These are phyloP conservation scores for Acanthopagrus latus DNA, from an alignment of 2,797 vertebrate species.

Conservation along the genomic window DNA sequence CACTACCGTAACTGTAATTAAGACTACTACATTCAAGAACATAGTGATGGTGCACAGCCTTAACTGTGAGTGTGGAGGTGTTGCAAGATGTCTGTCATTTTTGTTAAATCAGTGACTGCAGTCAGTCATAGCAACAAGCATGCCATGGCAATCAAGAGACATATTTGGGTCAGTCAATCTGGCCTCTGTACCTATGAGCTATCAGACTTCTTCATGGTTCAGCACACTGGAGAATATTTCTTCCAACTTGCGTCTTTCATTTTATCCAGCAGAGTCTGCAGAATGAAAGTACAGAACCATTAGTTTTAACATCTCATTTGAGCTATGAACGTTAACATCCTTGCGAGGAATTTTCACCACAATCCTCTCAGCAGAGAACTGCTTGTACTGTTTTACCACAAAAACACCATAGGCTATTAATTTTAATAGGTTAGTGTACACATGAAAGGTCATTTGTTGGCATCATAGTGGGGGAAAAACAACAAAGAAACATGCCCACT, in stretches of 20 bases:
- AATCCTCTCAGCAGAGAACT: conserved; percentile 1
- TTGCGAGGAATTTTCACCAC: background rate
- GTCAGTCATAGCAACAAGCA: background rate
- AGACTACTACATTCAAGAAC: background rate
- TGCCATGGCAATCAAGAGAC: conserved; percentile 12
- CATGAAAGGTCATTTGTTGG: conserved; percentile 18
- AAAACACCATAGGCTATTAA: conserved; percentile 9
- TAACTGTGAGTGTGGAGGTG: background rate
- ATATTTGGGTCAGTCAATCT: conserved; percentile 26
- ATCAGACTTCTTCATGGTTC: conserved; percentile 10
- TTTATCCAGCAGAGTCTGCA: conserved; percentile 3
- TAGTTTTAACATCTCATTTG: conserved; percentile 20
- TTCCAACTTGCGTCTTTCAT: conserved; percentile 14
- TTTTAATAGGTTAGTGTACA: conserved; percentile 16
- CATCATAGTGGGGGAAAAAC: background rate
- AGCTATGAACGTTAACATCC: conserved; percentile 11
- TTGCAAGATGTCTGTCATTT: background rate
- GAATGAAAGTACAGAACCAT: background rate
- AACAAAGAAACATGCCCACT: background rate
- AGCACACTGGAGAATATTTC: background rate
- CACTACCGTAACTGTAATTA: conserved; percentile 17
- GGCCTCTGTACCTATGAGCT: conserved; percentile 17
- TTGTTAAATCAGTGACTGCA: background rate
- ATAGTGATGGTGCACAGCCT: background rate
- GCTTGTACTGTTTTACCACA: background rate